Evolutionary conservation across 30 jellyfish, hydroid and myxozoan species (phyloP).

Genomic region (Turritopsis dohrnii): DNA sequence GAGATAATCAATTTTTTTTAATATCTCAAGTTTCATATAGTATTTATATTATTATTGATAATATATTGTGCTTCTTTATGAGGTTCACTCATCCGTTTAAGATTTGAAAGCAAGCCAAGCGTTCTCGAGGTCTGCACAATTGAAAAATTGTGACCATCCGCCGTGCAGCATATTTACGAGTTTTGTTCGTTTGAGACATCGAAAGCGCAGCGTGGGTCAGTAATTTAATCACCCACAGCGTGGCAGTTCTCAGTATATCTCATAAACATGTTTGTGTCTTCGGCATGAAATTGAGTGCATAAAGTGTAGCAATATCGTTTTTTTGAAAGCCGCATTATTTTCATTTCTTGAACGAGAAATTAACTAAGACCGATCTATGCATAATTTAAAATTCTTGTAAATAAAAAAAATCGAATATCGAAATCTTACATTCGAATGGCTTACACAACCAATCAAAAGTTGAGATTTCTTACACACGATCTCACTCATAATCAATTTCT

Average conservation of each 20-base stretch:
- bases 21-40: background rate
- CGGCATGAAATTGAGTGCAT: background rate
- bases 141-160: background rate
- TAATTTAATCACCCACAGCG: background rate
- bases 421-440: no score
- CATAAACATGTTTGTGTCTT: background rate
- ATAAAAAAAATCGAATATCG: background rate
- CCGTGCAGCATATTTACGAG: constrained; percentile 14
- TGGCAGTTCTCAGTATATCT: background rate
- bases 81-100: constrained; percentile 3
- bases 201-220: constrained; percentile 16
- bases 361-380: background rate
- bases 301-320: background rate
- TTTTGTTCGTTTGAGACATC: constrained; percentile 13
- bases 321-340: background rate
- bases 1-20: background rate
- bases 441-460: background rate
- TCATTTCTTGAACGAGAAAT: background rate
- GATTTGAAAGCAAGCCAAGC: constrained; percentile 9
- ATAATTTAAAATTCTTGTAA: no score
- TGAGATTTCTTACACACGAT: background rate
- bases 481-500: background rate
- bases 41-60: background rate
- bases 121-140: constrained; percentile 1
- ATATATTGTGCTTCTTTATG: background rate